These are phyloP conservation scores for Poicephalus meyeri DNA, from an alignment of 2,113 vertebrate species.

Conservation along the genomic window DNA sequence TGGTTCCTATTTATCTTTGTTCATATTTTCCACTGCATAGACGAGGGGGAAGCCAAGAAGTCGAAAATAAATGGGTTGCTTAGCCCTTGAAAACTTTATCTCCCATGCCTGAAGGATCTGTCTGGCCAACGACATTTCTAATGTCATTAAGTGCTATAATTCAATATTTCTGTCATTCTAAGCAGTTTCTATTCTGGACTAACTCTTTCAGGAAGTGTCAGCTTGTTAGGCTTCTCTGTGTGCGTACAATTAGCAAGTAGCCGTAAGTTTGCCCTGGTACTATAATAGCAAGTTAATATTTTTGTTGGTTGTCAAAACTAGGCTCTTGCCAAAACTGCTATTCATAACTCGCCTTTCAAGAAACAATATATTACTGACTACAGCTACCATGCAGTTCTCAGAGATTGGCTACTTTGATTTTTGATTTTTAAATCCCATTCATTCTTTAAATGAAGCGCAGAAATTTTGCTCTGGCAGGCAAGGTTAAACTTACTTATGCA, in stretches of 20 bases:
- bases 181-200: neutral
- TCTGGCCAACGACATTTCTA: neutral
- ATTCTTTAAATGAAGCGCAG: neutral
- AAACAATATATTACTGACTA: neutral
- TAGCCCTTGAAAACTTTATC: neutral
- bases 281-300: neutral
- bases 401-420: neutral
- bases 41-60: neutral
- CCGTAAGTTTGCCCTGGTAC: neutral
- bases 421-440: neutral
- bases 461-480: neutral
- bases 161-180: neutral
- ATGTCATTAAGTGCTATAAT: neutral
- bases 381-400: neutral
- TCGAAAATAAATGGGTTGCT: neutral
- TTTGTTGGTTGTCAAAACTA: neutral
- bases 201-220: neutral
- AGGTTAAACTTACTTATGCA: neutral
- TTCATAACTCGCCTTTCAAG: neutral
- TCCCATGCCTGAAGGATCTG: neutral
- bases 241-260: neutral
- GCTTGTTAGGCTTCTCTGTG: neutral
- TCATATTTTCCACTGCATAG: neutral
- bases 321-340: neutral
- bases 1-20: neutral